phyloP scores from a whole-genome alignment of 2,797 vertebrate genomes.

The Macropodus opercularis region DNA sequence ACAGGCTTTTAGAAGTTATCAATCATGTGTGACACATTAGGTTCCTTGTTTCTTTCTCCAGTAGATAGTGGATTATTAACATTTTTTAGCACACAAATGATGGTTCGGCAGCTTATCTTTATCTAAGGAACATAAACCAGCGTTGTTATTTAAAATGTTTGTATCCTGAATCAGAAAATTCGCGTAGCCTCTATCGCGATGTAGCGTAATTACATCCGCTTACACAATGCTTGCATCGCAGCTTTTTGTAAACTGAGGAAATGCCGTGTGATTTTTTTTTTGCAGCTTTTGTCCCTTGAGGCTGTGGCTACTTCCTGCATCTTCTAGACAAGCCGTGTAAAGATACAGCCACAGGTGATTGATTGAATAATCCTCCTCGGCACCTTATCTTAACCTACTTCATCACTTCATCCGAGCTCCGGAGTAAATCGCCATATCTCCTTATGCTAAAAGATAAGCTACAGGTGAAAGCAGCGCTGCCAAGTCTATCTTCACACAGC shows the following conservation, averaged over 20 bases:
- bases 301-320: conserved; percentile 59
- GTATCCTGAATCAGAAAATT: conserved; percentile 29
- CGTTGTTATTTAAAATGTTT: conserved; percentile 7
- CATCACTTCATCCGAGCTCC: conserved; percentile 63
- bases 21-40: conserved; percentile 49
- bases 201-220: conserved; percentile 43
- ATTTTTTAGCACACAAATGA: conserved; percentile 30
- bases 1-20: conserved; percentile 45
- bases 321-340: conserved; percentile 59
- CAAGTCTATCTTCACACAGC: conserved; percentile 13
- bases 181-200: conserved; percentile 18
- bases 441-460: conserved; percentile 43
- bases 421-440: conserved; percentile 62
- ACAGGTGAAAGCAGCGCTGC: conserved; percentile 41
- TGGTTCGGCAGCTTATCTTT: conserved; percentile 22
- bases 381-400: conserved; percentile 67
- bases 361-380: conserved; percentile 70
- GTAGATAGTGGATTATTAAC: conserved; percentile 26
- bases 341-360: conserved; percentile 73
- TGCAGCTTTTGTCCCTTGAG: conserved; percentile 47
- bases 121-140: conserved; percentile 7
- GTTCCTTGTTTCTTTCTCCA: conserved; percentile 24
- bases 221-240: conserved; percentile 24
- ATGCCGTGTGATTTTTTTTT: conserved; percentile 46
- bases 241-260: conserved; percentile 35